Conservation (phyloP, 1,140 invertebrate species). For the Stenopsyche tienmushanensis region DNA sequence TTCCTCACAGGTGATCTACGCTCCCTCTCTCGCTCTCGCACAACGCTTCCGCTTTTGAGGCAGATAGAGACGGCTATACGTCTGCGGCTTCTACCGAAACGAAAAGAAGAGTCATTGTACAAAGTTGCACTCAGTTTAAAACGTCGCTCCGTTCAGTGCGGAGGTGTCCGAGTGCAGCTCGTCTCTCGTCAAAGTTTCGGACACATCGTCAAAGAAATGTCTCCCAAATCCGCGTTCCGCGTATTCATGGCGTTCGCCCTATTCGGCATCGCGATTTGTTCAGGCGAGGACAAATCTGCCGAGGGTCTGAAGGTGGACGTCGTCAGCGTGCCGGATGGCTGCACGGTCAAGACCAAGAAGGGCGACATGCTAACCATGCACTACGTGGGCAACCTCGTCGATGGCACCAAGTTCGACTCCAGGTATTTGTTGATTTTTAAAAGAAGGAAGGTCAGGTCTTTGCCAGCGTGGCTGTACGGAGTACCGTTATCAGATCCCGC, state of each 20-base stretch:
- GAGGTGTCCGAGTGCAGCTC: background rate
- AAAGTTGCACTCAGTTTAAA: constrained; percentile 36
- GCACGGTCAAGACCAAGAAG: constrained; percentile 78
- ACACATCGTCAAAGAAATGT: background rate
- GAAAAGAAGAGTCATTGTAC: constrained; percentile 19
- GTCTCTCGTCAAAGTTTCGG: background rate
- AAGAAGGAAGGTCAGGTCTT: background rate
- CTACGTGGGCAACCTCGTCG: constrained; percentile 83
- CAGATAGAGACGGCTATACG: background rate
- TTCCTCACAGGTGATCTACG: too few relatives aligned
- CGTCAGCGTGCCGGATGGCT: constrained; percentile 74
- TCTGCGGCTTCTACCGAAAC: background rate
- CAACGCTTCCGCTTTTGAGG: background rate
- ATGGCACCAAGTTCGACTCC: constrained; percentile 91
- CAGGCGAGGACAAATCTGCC: constrained; percentile 47
- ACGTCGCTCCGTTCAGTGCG: constrained; percentile 24
- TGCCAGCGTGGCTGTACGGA: background rate
- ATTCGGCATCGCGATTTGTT: constrained; percentile 50
- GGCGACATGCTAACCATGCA: constrained; percentile 92
- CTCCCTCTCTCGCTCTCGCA: constrained; percentile 15
- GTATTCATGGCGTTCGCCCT: constrained; percentile 51
- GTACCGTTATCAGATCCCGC: constrained; percentile 1
- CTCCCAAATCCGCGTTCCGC: background rate
- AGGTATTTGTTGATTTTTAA: constrained; percentile 60
- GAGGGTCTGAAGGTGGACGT: constrained; percentile 79